These are phyloP conservation scores for Campoplex capitator DNA, from an alignment of 2,888 invertebrate species.

Conservation along the genomic window DNA sequence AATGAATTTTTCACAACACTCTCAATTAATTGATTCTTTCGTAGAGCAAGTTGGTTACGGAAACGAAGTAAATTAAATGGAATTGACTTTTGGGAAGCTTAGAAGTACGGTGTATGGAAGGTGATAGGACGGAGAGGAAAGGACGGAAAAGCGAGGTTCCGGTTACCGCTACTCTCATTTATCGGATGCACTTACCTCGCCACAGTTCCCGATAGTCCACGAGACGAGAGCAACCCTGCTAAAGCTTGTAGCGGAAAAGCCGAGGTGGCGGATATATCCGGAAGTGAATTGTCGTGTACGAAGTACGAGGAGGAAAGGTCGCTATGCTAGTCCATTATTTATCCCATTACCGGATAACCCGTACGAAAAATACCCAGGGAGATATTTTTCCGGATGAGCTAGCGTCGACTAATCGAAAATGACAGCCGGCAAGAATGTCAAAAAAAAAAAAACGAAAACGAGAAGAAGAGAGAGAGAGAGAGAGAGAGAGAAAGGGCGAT, in stretches of 20 bases:
- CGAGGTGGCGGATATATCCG: constrained; percentile 35
- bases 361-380: constrained; percentile 39
- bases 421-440: background rate
- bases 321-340: constrained; percentile 63
- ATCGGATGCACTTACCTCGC: constrained; percentile 38
- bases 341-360: constrained; percentile 62
- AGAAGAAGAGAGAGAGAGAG: too few species aligned
- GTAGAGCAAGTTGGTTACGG: background rate
- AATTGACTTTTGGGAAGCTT: constrained; percentile 3
- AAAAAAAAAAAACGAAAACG: background rate
- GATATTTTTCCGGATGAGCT: constrained; percentile 52
- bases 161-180: constrained; percentile 39
- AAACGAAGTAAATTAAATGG: constrained; percentile 11
- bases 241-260: constrained; percentile 26
- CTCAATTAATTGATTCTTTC: background rate
- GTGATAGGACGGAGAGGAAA: background rate
- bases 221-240: background rate
- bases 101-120: background rate
- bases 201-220: constrained; percentile 17
- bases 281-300: constrained; percentile 65
- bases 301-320: constrained; percentile 47
- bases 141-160: background rate
- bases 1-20: background rate
- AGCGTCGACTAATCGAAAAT: constrained; percentile 22
- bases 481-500: background rate